Evolutionary conservation across 2,888 invertebrate genomes (phyloP), one percentile per base, ranked within the genome.

Genomic region (Ptychoptera albimana): DNA sequence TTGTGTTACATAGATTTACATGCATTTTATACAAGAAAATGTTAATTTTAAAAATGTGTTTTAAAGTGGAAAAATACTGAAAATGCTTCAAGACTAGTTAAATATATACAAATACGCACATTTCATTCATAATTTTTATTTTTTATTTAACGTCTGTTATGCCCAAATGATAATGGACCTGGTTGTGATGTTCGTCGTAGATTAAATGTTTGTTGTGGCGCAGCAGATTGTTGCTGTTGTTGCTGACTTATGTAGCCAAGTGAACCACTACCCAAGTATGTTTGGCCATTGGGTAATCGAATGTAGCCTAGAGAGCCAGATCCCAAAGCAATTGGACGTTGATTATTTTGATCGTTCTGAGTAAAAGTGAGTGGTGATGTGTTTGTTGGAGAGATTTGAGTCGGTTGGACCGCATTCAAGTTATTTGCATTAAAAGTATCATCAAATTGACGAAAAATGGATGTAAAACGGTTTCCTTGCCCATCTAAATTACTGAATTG

Each of bases 301-400:
- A 66, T 60, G 44, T 60, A 65, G 3, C 67, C 67, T 41, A 67
- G 49, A 5, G 63, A 60, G 0, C 67, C 67, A 0, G 66, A 66
- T 2, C 67, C 67, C 40, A 67, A 41, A 3, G 66, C 61, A 16
- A 67, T 45, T 8, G 52, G 50, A 36, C 52, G 53, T 49, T 53
- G 53, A 46, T 48, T 50, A 32, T 43, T 44, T 14, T 48, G 41
- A n/a, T 46, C 41, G n/a, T 48, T 47, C 29, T 46, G 47, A 12
- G 48, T 38, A 16, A 49, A 45, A 34, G 46, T 41, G 13, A 47
- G 45, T 14, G 36, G 45, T 37, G 37, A 41, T 35, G 39, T 37
- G 29, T 29, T 43, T 14, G 32, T 30, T 12, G 42, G 43, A 10
- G 23, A 23, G n/a, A n/a, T n/a, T n/a, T n/a, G n/a, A 23, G n/a